Evolutionary conservation across 2,113 vertebrate species (phyloP), one percentile per base, ranked within the genome.

Genomic region (Antigone vipio): DNA sequence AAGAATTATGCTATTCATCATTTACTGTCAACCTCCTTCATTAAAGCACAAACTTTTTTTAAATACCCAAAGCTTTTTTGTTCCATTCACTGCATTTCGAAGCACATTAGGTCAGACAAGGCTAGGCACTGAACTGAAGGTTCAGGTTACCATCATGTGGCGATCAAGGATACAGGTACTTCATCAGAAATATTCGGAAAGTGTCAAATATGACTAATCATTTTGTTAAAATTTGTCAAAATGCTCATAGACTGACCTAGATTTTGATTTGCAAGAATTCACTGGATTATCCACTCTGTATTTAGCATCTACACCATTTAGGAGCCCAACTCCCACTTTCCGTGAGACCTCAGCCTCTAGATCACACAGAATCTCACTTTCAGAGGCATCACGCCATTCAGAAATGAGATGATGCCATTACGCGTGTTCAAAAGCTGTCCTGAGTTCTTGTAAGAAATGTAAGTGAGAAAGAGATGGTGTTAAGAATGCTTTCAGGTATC

Each of bases 341-440:
- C 2, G 1, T 30, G 17, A 66, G 34, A 75, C 20, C 34, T 78
- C 34, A 71, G 56, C 34, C 72, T 90, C 68, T 32, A 32, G 2
- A 34, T 53, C 1, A 3, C 9, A 60, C 13, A 73, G 21, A 77
- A 64, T 30, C 17, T 72, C 52, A 68, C 81, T 58, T 44, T 29
- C n/a, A 85, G 30, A 3, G 1, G 21, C 30, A 64, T 8, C n/a
- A 40, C 0, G 0, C 23, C 38, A 47, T 32, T 38, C 21, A 72
- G 26, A 85, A 87, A 72, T 64, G 17, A 83, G 32, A 74, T 15
- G 0, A 76, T 53, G 24, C 12, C 53, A 87, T 29, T 20, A 88
- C 26, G 16, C 38, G 5, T 4, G 8, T 53, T 85, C 21, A 64
- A 74, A 93, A 93, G 24, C 23, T 47, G 20, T 22, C 67, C 44